Evolutionary conservation across 2,888 invertebrate species (phyloP).

Genomic region (Xestia ashworthii): DNA sequence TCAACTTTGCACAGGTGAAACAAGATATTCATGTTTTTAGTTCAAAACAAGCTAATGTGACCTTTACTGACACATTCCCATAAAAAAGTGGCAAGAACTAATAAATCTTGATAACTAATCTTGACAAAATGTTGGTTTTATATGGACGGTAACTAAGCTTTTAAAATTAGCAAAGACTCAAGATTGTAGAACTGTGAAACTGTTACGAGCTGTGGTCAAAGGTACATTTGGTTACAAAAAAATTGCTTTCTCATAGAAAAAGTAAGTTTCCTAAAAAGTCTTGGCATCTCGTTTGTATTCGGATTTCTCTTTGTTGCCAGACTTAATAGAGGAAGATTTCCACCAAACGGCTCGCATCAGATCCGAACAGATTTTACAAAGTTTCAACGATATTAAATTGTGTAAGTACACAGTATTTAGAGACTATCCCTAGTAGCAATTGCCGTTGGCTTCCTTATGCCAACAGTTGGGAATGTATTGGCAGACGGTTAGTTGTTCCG

Average conservation of each 20-base stretch:
- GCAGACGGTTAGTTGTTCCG: too few relatives aligned
- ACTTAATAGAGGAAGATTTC: neutral
- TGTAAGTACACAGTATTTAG: too few relatives aligned
- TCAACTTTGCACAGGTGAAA: constrained; percentile 95
- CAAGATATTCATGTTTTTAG: neutral
- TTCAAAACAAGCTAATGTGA: neutral
- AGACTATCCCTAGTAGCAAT: too few relatives aligned
- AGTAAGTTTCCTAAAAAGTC: neutral
- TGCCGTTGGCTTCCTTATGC: too few relatives aligned
- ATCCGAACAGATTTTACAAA: too few relatives aligned
- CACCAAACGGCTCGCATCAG: too few relatives aligned
- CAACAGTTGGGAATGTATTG: too few relatives aligned
- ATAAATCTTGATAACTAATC: neutral
- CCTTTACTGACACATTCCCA: neutral
- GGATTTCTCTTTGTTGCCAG: neutral
- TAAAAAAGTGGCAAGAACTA: neutral
- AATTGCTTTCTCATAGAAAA: neutral
- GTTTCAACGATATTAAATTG: too few relatives aligned
- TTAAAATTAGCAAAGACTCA: neutral
- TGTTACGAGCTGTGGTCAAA: neutral
- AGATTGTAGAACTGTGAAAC: neutral
- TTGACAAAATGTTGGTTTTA: neutral
- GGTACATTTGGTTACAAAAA: neutral
- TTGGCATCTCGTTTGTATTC: neutral
- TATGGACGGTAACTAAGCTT: neutral